Evolutionary conservation across 1,140 invertebrate genomes (phyloP), one percentile per base, ranked within the genome.

Genomic region (Ruditapes philippinarum): DNA sequence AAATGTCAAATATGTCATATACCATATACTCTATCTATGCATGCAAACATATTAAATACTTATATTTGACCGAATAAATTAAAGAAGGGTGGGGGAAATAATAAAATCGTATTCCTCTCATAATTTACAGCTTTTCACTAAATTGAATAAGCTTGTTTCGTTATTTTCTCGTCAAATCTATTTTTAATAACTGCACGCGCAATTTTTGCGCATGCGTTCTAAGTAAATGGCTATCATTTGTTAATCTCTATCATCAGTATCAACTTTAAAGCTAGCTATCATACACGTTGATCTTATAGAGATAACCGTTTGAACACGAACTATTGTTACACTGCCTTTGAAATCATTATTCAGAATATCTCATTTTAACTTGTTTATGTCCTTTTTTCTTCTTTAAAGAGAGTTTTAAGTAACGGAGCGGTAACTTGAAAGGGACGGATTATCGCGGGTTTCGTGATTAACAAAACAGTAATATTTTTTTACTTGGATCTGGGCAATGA

Each of bases 361-460:
- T 45, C 42, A 45, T 45, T 7, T 14, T 45, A 7, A 45, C 5
- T 45, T 14, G 5, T 45, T 45, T 5, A 45, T 45, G 14, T 45
- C 42, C 14, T 62, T n/a, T 57, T 57, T 57, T 57, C 4, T 49
- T 11, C 22, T 62, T 9, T 28, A 9, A n/a, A n/a, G 1, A 62
- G 5, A 19, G 19, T 62, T 62, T 62, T 62, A 28, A 28, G n/a
- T 62, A 4, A 28, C 9, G 25, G n/a, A 62, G 57, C 25, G 57
- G 57, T 62, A 28, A 62, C 57, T n/a, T 62, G 57, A 62, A 62
- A 62, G 57, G 57, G 57, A 28, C 57, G 7, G n/a, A 62, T 45
- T 45, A 45, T 45, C 42, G 5, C 42, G 42, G 5, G 42, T 14
- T 45, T 45, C 42, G 14, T 45, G 5, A n/a, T n/a, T n/a, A n/a